Evolutionary conservation across 1,140 invertebrate species (phyloP), one percentile per base, ranked within the genome.

Genomic region (Drosophila guanche): DNA sequence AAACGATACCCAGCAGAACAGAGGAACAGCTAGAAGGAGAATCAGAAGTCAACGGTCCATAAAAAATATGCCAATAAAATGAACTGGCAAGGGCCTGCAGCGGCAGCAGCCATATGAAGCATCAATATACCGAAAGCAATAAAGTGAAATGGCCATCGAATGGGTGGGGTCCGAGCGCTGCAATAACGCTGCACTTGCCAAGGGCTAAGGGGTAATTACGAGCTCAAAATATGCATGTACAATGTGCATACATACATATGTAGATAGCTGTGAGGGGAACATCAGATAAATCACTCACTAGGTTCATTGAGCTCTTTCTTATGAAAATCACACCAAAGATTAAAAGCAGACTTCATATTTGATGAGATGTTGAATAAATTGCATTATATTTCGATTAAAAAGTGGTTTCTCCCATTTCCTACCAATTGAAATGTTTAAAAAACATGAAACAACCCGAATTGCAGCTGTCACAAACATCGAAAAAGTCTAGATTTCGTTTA

Each of bases 61-160:
- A 68, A 68, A 68, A 68, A 69, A 69, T 68, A 69, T 48, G 56
- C 66, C 25, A 51, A 69, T 69, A 69, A 68, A 69, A 69, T 69
- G 51, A 69, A 51, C 45, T 68, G 62, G 63, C 66, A 33, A 56
- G 66, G 62, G 50, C 46, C 29, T 6, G 51, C 66, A 68, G 42
- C 29, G 8, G 51, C 66, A 68, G 42, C 66, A 68, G 51, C 51
- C 66, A 69, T 69, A 68, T 68, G 66, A 69, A 69, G 66, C 63
- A 56, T 69, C 66, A 68, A 47, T 51, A 76, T 50, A 68, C 51
- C 33, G 59, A 73, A 81, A 73, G 74, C 79, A 78, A 81, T 81
- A 81, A 78, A 54, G 52, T 47, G 47, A 68, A 83, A 73, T 73
- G 58, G 56, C 45, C 62, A 46, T 27, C 7, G 53, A 14, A 53